phyloP scores from a whole-genome alignment of 2,888 invertebrate species.

The Scrobipalpa atriplicella region DNA sequence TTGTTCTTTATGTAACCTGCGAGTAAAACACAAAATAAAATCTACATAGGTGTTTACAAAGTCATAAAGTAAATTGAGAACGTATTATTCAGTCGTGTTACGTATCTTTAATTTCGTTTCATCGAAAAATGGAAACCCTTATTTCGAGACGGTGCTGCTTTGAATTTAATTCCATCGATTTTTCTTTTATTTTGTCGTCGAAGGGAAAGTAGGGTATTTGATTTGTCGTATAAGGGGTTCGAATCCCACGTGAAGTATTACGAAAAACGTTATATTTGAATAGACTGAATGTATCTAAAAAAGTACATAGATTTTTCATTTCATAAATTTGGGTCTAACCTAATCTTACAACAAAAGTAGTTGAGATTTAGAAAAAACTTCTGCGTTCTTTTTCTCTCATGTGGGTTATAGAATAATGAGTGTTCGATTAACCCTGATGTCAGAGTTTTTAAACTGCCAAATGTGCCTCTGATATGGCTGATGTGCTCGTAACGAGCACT shows the following conservation, averaged over 20 bases:
- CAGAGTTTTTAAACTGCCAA: too few species aligned
- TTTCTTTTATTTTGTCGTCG: constrained; percentile 37
- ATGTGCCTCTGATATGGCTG: too few species aligned
- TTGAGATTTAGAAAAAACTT: too few species aligned
- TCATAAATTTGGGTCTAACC: background rate
- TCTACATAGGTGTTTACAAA: too few species aligned
- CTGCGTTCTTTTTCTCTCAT: too few species aligned
- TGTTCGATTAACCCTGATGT: too few species aligned
- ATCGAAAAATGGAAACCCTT: constrained; percentile 48
- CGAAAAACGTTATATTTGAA: constrained; percentile 9
- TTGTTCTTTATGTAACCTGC: too few species aligned
- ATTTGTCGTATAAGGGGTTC: constrained; percentile 19
- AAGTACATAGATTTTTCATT: background rate
- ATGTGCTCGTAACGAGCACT: too few species aligned
- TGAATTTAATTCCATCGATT: constrained; percentile 60
- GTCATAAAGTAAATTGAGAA: background rate
- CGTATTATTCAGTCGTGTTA: background rate
- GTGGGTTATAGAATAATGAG: too few species aligned
- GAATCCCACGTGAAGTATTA: constrained; percentile 9
- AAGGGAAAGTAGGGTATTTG: constrained; percentile 20
- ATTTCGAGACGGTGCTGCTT: constrained; percentile 51
- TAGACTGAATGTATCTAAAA: background rate
- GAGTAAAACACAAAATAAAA: too few species aligned
- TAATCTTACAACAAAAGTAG: too few species aligned
- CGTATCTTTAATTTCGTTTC: background rate